phyloP scores from a whole-genome alignment of 2,888 invertebrate species.

The Lasiommata megera region DNA sequence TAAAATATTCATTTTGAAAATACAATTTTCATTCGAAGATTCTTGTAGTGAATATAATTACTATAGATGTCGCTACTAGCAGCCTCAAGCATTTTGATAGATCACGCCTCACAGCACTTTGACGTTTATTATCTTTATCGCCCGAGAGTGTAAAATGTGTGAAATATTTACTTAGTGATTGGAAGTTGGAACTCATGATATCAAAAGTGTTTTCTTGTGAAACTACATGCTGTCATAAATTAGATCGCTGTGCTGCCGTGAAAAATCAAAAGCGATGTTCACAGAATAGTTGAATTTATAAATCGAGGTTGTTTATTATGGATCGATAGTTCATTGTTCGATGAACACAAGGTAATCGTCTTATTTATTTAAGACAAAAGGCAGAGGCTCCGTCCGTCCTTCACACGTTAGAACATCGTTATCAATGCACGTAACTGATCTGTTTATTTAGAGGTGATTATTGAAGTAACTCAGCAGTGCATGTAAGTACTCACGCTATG shows the following conservation, averaged over 20 bases:
- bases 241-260: conserved; percentile 2
- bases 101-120: not conserved
- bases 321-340: conserved; percentile 47
- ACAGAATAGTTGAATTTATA: conserved; percentile 13
- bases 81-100: not conserved
- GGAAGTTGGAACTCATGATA: conserved; percentile 7
- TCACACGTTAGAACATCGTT: conserved; percentile 74
- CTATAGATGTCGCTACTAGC: conserved; percentile 1
- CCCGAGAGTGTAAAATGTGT: not conserved
- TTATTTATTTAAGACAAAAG: conserved; percentile 71
- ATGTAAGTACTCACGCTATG: conserved; percentile 63
- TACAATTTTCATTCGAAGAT: not conserved
- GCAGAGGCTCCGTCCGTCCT: conserved; percentile 67
- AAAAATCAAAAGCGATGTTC: conserved; percentile 18
- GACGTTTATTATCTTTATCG: not conserved
- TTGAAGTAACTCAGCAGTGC: conserved; percentile 67
- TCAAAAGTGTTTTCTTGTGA: conserved; percentile 18
- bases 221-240: not conserved
- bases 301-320: conserved; percentile 42
- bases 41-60: not conserved
- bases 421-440: conserved; percentile 72
- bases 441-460: conserved; percentile 71
- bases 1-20: not conserved
- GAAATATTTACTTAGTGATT: not conserved
- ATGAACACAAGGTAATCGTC: conserved; percentile 63